These are phyloP conservation scores for Jordanella pulchra DNA, from an alignment of 2,797 vertebrate genomes.

Conservation along the genomic window DNA sequence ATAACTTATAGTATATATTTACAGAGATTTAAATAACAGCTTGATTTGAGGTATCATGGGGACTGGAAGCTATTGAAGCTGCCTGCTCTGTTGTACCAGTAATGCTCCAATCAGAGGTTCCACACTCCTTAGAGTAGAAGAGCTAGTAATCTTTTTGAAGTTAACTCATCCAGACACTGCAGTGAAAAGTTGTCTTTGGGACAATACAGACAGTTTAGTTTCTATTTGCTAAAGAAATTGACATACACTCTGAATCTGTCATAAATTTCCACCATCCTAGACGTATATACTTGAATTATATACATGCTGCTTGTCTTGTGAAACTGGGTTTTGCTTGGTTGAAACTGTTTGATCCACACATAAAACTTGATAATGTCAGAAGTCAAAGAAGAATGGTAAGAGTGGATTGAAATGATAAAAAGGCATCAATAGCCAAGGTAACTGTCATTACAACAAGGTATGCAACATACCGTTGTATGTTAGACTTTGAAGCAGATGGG, in stretches of 20 bases:
- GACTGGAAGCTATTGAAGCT: too few relatives aligned
- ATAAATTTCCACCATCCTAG: background rate
- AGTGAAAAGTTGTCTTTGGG: background rate
- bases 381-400: too few relatives aligned
- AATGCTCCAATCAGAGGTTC: background rate
- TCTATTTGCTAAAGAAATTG: background rate
- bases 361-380: background rate
- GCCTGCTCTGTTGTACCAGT: too few relatives aligned
- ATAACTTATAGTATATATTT: too few relatives aligned
- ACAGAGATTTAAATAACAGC: background rate
- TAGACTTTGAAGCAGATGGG: background rate
- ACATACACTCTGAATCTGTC: background rate
- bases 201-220: background rate
- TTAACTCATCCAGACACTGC: background rate
- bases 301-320: background rate
- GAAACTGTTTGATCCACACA: background rate
- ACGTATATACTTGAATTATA: too few relatives aligned
- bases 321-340: background rate
- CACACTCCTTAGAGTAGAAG: background rate
- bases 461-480: background rate
- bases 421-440: too few relatives aligned
- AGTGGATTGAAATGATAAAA: too few relatives aligned
- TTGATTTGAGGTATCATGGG: background rate
- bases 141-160: background rate
- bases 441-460: background rate